phyloP scores from a whole-genome alignment of 2,113 vertebrate species.

The Lepisosteus oculatus region DNA sequence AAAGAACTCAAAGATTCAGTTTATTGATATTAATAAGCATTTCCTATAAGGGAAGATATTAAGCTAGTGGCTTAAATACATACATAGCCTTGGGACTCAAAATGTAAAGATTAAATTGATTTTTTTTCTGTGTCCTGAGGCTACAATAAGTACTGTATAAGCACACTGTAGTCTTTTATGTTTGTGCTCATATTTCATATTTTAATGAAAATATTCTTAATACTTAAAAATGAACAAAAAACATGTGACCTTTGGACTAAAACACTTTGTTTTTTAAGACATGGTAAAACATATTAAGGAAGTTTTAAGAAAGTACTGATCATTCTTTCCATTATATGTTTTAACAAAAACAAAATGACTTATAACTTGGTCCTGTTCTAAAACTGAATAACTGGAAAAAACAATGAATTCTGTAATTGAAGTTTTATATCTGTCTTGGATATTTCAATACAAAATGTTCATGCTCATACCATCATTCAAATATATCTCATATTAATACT shows the following conservation, averaged over 20 bases:
- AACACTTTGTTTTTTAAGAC: neutral
- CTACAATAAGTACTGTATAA: slow-evolving; percentile 32
- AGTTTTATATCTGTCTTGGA: no score
- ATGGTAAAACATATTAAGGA: neutral
- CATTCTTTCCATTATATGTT: no score
- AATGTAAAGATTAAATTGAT: slow-evolving; percentile 13
- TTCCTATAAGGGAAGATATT: neutral
- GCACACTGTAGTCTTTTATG: slow-evolving; percentile 33
- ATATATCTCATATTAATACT: no score
- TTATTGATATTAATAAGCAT: slow-evolving; percentile 19
- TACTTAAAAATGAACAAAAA: slow-evolving; percentile 29
- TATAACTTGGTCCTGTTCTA: no score
- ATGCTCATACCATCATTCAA: no score
- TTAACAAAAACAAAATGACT: no score
- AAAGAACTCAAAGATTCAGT: neutral
- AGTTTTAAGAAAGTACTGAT: no score
- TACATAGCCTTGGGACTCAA: slow-evolving; percentile 10
- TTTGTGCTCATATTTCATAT: slow-evolving; percentile 27
- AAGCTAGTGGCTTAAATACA: slow-evolving; percentile 8
- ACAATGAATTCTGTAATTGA: no score
- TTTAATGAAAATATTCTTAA: slow-evolving; percentile 26
- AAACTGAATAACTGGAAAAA: no score
- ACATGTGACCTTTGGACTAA: slow-evolving; percentile 12
- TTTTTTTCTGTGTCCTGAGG: slow-evolving; percentile 19
- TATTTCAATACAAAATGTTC: no score